Evolutionary conservation across 2,113 vertebrate genomes (phyloP).

Genomic region (Lynx canadensis): DNA sequence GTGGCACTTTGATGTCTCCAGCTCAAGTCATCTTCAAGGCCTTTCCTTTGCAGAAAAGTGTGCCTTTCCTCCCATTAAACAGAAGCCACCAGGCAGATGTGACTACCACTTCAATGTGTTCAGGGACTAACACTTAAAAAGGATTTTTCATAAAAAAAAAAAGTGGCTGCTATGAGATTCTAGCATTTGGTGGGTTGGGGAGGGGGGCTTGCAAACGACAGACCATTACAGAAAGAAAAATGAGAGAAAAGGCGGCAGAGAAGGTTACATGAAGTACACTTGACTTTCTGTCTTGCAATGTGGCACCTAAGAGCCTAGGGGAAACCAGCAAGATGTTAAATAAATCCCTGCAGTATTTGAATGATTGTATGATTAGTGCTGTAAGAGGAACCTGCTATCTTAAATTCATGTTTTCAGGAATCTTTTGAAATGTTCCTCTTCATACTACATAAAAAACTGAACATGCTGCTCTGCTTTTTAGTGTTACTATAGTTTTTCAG

Average conservation of each 20-base stretch:
- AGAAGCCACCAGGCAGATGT: neutral
- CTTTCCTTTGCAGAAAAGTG: neutral
- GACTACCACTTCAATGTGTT: neutral
- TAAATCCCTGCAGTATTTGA: neutral
- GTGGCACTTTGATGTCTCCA: neutral
- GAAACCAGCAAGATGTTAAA: neutral
- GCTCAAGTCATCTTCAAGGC: neutral
- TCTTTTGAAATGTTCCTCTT: neutral
- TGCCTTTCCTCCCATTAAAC: neutral
- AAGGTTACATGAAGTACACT: neutral
- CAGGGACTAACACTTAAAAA: neutral
- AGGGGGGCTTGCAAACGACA: neutral
- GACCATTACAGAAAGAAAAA: neutral
- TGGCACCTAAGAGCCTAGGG: neutral
- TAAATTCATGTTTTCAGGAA: neutral
- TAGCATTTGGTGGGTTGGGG: neutral
- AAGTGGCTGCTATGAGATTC: neutral
- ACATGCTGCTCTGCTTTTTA: neutral
- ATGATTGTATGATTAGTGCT: neutral
- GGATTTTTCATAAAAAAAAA: neutral
- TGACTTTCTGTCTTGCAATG: neutral
- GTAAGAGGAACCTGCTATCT: neutral
- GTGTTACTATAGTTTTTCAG: constrained; percentile 25
- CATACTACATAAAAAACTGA: neutral
- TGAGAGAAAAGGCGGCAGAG: neutral